Conservation (phyloP, 2,797 vertebrate species). For the Garrulus glandarius region DNA sequence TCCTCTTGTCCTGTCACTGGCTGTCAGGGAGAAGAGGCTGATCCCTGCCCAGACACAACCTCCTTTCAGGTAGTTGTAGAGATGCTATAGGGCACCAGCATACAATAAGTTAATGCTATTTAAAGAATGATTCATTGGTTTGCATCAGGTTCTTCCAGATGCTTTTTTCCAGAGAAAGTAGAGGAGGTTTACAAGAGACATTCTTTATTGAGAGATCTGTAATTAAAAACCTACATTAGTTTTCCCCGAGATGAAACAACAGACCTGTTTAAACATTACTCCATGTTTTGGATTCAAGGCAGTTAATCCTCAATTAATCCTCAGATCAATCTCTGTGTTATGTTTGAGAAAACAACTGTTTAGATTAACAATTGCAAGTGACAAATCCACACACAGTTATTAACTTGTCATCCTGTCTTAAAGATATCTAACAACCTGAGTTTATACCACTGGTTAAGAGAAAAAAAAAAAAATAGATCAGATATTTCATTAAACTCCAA, state of each 20-base stretch:
- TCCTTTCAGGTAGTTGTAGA: neutral
- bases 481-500: neutral
- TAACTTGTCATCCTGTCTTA: constrained; percentile 41
- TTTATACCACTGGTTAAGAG: neutral
- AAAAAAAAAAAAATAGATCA: neutral
- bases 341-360: constrained; percentile 24
- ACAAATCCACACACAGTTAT: constrained; percentile 35
- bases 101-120: neutral
- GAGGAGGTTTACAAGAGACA: neutral
- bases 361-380: constrained; percentile 8
- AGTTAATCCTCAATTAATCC: constrained; percentile 16
- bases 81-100: neutral
- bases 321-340: constrained; percentile 30
- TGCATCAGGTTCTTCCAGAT: neutral
- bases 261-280: constrained; percentile 17
- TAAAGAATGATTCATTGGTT: neutral
- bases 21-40: neutral
- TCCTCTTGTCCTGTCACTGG: neutral
- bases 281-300: neutral
- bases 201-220: neutral
- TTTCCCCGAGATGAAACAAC: neutral
- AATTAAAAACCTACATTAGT: neutral
- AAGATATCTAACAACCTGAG: neutral
- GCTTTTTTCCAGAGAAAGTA: neutral
- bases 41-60: neutral